Base-by-base conservation (phyloP, 2,888 invertebrate genomes). In the Spilosoma lubricipeda region DNA sequence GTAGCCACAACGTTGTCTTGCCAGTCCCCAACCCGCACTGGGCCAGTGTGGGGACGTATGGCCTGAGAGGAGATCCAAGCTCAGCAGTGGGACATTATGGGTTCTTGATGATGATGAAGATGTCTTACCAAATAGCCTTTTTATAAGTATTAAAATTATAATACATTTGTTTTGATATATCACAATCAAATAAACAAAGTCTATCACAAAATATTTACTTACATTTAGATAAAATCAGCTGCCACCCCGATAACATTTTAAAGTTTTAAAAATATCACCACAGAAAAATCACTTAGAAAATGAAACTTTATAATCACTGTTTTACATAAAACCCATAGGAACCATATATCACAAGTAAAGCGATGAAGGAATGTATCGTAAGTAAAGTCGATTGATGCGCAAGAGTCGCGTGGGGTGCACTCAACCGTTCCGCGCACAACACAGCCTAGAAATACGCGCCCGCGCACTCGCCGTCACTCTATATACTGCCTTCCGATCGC, bases 241-340 rank as follows among this genome's bases (percentile, higher is more conserved):
- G 93, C 95, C 95, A 95, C 52, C 95, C 95, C 77, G 89, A 90
- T 89, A 95, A 92, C 95, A 95, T 95, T 80, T 93, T 79, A 69
- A 69, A 52, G 77, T 74, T 77, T 77, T 7, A 79, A 73, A 67
- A 82, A 72, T 77, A 78, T 77, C 83, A 78, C 67, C 85, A 85
- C 85, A 74, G 48, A 73, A 77, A 75, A 81, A 52, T 72, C 88
- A 88, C 87, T 82, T 67, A 73, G 36, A 76, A 52, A 70, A 67
- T 67, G n/a, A 64, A 42, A n/a, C 23, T 27, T 64, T 74, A 72
- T 75, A 78, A 79, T 80, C 79, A 85, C 82, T 84, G 71, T 70
- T 63, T 68, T 75, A 70, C 64, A 73, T 76, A 85, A 74, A 79
- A 77, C 84, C 81, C 85, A 82, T 80, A 84, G 85, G 82, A 85